Evolutionary conservation across 2,888 invertebrate species (phyloP).

Genomic region (Brenthis ino): DNA sequence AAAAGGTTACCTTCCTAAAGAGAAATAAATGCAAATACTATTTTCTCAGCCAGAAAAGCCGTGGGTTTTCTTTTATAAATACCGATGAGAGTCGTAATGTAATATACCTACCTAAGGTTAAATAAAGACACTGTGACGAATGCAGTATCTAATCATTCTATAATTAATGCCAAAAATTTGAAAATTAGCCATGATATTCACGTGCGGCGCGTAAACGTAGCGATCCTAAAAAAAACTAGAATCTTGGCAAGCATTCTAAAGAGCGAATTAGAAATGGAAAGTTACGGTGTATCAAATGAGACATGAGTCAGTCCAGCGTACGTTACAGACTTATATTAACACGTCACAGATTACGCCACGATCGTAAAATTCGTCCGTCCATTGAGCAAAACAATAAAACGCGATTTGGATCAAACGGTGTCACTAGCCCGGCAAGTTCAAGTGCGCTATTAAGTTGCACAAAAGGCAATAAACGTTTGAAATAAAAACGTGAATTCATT

Average conservation of each 20-base stretch:
- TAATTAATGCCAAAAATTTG: not conserved
- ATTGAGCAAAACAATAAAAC: constrained; percentile 79
- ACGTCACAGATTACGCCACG: constrained; percentile 74
- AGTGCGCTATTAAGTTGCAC: constrained; percentile 79
- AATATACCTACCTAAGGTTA: too few species aligned
- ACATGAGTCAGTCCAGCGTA: constrained; percentile 60
- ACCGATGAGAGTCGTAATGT: not conserved
- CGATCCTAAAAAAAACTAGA: constrained; percentile 19
- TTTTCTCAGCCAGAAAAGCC: constrained; percentile 53
- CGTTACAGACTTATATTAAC: constrained; percentile 62
- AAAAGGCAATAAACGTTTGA: constrained; percentile 74
- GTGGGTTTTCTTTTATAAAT: not conserved
- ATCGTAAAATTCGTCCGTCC: constrained; percentile 77
- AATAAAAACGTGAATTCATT: constrained; percentile 72
- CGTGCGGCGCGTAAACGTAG: constrained; percentile 3
- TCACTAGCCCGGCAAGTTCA: constrained; percentile 80
- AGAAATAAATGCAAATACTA: constrained; percentile 76
- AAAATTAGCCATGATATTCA: not conserved
- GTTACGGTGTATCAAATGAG: constrained; percentile 61
- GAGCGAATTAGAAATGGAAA: constrained; percentile 60
- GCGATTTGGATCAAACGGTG: constrained; percentile 78
- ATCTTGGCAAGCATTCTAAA: constrained; percentile 30
- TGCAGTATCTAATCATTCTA: too few species aligned
- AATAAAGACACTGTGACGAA: too few species aligned
- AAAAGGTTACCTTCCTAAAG: constrained; percentile 61